Conservation (phyloP, 2,888 invertebrate genomes). For the Calameuta idolon region DNA sequence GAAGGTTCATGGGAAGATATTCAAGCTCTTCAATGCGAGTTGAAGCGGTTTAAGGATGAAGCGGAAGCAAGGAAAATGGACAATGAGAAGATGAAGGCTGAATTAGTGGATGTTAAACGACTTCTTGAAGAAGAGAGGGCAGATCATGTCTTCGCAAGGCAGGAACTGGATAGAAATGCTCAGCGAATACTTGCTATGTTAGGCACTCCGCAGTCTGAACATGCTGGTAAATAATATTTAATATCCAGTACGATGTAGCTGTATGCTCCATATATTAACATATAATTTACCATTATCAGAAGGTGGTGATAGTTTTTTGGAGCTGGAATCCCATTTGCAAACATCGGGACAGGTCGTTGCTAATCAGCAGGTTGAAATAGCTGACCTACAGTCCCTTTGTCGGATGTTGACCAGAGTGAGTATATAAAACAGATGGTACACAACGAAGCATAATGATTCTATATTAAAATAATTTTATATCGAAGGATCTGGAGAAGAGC, state of each 20-base stretch:
- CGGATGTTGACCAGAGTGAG: slow-evolving; percentile 77
- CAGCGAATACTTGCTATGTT: slow-evolving; percentile 76
- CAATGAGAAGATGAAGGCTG: slow-evolving; percentile 73
- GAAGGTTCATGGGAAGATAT: slow-evolving; percentile 76
- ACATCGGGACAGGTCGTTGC: slow-evolving; percentile 81
- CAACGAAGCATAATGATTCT: neutral
- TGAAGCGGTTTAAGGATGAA: slow-evolving; percentile 70
- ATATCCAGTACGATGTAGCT: neutral
- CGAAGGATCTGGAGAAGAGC: slow-evolving; percentile 77
- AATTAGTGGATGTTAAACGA: slow-evolving; percentile 72
- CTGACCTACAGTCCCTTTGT: slow-evolving; percentile 77
- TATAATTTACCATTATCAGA: slow-evolving; percentile 52
- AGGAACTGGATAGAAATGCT: slow-evolving; percentile 81
- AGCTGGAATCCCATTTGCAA: slow-evolving; percentile 81
- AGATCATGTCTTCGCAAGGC: slow-evolving; percentile 79
- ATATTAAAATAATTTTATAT: neutral
- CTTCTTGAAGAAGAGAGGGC: slow-evolving; percentile 77
- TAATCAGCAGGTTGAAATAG: slow-evolving; percentile 82
- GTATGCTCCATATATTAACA: neutral
- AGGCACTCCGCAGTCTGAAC: slow-evolving; percentile 63
- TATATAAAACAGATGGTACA: neutral
- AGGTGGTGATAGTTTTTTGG: slow-evolving; percentile 79
- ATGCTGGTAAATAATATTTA: slow-evolving; percentile 41
- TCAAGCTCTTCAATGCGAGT: slow-evolving; percentile 72
- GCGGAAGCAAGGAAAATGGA: slow-evolving; percentile 48